phyloP scores from a whole-genome alignment of 2,888 invertebrate genomes.

The Malachius bipustulatus region DNA sequence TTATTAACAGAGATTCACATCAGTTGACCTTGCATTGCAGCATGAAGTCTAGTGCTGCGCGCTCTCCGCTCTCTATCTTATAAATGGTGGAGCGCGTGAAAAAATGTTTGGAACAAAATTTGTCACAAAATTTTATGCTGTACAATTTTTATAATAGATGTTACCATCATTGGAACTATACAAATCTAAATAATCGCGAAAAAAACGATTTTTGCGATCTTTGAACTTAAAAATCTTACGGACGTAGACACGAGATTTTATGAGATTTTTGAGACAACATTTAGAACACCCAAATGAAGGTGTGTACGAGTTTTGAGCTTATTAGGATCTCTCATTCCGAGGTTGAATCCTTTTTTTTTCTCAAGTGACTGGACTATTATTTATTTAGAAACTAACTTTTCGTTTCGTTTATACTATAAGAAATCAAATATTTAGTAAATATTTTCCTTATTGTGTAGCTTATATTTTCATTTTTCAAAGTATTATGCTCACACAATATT shows the following conservation, averaged over 20 bases:
- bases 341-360: slow-evolving; percentile 1
- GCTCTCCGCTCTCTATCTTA: slow-evolving; percentile 3
- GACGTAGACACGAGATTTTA: slow-evolving; percentile 3
- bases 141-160: slow-evolving; percentile 2
- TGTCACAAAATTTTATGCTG: slow-evolving; percentile 1
- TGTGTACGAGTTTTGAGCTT: slow-evolving; percentile 2
- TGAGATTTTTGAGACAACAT: slow-evolving; percentile 1
- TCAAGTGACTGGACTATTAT: slow-evolving; percentile 3
- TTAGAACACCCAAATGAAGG: slow-evolving; percentile 1
- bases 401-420: no score
- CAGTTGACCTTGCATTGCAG: slow-evolving; percentile 3
- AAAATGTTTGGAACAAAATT: no score
- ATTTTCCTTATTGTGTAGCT: no score
- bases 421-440: no score
- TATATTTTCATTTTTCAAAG: no score
- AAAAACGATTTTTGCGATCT: no score
- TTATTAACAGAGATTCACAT: not conserved
- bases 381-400: no score
- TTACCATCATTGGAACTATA: slow-evolving; percentile 1
- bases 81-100: not conserved
- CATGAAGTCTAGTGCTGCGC: slow-evolving; percentile 1
- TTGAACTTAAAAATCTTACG: not conserved
- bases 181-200: slow-evolving; percentile 1
- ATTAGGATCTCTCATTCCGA: slow-evolving; percentile 3
- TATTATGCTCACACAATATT: no score